Evolutionary conservation across 2,888 invertebrate species (phyloP).

Genomic region (Drosophila maculinotata): DNA sequence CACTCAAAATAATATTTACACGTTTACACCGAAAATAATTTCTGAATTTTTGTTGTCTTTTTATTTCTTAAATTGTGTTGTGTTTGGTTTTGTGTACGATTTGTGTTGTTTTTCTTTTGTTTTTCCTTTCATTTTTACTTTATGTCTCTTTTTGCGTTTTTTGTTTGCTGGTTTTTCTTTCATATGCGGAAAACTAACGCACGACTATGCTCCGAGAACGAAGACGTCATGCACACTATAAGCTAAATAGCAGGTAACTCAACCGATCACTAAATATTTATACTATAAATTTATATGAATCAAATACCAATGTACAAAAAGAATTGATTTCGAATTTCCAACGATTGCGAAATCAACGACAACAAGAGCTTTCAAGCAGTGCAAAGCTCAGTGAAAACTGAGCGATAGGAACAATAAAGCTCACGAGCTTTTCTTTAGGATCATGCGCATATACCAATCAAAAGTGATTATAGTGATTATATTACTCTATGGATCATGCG

Average conservation of each 20-base stretch:
- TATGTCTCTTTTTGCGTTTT: constrained; percentile 61
- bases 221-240: constrained; percentile 94
- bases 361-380: constrained; percentile 41
- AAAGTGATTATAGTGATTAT: too few species aligned
- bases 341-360: constrained; percentile 1
- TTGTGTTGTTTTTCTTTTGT: constrained; percentile 36
- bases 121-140: constrained; percentile 42
- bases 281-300: constrained; percentile 20
- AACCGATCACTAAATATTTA: constrained; percentile 28
- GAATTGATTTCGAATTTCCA: constrained; percentile 10
- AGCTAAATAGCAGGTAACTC: constrained; percentile 93
- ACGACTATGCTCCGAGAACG: constrained; percentile 93
- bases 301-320: constrained; percentile 19
- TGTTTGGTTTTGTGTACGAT: constrained; percentile 62
- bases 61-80: constrained; percentile 37
- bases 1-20: constrained; percentile 30
- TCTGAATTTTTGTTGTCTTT: constrained; percentile 47
- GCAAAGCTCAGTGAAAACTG: constrained; percentile 24
- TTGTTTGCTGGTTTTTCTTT: constrained; percentile 84
- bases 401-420: background rate
- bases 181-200: constrained; percentile 85
- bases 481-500: too few species aligned
- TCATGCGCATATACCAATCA: too few species aligned
- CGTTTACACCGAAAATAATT: constrained; percentile 65
- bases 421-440: constrained; percentile 5